Percentiles rank a stretch among this genome's conserved stretches.
Conservation (phyloP, 2,113 vertebrate genomes). For the Aix galericulata region DNA sequence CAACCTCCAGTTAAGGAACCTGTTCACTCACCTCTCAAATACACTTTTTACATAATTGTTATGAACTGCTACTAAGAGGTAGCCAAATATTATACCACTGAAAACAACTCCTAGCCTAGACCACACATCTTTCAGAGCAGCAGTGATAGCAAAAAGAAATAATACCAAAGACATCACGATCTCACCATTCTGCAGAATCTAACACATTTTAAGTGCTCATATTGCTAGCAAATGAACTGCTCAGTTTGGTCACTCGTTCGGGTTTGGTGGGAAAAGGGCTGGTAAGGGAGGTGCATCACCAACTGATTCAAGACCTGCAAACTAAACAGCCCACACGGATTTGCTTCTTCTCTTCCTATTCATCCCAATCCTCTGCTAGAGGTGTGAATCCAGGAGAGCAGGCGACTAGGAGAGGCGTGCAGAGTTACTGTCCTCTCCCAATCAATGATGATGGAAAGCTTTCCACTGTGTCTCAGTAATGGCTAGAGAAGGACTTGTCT, state of each 20-base stretch:
- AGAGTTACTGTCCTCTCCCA: not conserved
- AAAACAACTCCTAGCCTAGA: not conserved
- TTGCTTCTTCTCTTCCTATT: not conserved
- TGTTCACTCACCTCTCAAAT: not conserved
- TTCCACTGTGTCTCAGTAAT: accelerated
- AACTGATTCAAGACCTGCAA: not conserved
- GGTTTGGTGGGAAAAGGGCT: not conserved
- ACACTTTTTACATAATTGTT: not conserved
- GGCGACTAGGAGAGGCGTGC: not conserved
- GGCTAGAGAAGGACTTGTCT: not conserved
- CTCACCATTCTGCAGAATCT: not conserved
- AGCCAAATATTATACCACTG: not conserved
- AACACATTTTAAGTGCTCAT: not conserved
- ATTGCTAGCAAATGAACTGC: not conserved
- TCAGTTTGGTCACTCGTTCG: not conserved
- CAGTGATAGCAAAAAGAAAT: not conserved
- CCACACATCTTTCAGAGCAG: not conserved
- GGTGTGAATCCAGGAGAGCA: not conserved
- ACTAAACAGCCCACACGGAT: not conserved
- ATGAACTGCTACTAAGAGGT: not conserved
- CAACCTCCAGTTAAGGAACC: not conserved
- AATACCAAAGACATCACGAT: not conserved
- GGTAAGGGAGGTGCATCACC: not conserved
- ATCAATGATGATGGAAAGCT: not conserved
- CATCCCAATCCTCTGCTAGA: not conserved